These are phyloP conservation scores for Himalopsyche tibetana DNA, from an alignment of 2,888 invertebrate species.

Conservation along the genomic window DNA sequence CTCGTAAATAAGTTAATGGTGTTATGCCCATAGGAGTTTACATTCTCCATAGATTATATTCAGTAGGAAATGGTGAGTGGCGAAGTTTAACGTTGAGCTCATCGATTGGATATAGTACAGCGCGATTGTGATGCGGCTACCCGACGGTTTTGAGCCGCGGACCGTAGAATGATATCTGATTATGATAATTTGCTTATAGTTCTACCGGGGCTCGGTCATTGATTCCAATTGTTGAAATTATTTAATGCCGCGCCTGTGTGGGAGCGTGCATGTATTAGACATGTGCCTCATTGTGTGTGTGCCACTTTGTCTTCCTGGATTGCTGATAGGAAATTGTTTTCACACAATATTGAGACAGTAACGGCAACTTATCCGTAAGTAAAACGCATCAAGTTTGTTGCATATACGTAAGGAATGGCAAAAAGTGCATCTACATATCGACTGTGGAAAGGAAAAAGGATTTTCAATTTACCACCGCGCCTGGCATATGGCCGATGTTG, in stretches of 20 bases:
- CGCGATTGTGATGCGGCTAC: neutral
- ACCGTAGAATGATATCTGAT: slow-evolving; percentile 49
- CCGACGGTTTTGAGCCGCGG: slow-evolving; percentile 42
- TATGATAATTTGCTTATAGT: slow-evolving; percentile 51
- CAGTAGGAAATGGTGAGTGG: too few relatives aligned
- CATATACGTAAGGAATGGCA: neutral
- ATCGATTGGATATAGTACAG: neutral
- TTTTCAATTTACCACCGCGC: too few relatives aligned
- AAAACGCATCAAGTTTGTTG: neutral
- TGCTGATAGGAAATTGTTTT: slow-evolving; percentile 5
- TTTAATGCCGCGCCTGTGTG: neutral
- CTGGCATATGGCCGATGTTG: too few relatives aligned
- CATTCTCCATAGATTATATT: too few relatives aligned
- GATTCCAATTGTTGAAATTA: slow-evolving; percentile 48
- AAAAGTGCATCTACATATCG: too few relatives aligned
- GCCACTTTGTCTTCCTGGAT: slow-evolving; percentile 24
- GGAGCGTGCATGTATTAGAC: neutral
- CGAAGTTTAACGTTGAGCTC: too few relatives aligned
- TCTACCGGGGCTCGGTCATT: slow-evolving; percentile 41
- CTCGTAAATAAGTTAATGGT: too few relatives aligned
- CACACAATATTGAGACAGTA: slow-evolving; percentile 16
- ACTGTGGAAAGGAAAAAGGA: too few relatives aligned
- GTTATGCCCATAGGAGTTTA: too few relatives aligned
- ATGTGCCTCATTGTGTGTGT: neutral
- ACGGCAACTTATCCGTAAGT: neutral